Conservation (phyloP, 2,888 invertebrate genomes). For the Sthenelais limicola region DNA sequence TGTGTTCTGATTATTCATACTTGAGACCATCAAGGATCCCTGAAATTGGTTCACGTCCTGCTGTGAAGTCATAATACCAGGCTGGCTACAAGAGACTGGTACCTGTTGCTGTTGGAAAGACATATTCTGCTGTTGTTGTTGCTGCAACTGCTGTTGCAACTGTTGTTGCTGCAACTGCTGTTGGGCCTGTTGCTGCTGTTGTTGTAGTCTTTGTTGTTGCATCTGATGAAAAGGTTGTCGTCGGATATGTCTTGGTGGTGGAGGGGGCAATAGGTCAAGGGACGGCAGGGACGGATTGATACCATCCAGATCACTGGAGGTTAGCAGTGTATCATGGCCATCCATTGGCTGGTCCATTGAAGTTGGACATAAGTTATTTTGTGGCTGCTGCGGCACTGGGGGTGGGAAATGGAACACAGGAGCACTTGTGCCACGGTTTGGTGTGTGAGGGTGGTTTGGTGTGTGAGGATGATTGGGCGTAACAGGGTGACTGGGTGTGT, state of each 20-base stretch:
- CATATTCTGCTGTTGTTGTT: constrained; percentile 1
- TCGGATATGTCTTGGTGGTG: constrained; percentile 36
- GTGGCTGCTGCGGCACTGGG: constrained; percentile 35
- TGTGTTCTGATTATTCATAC: neutral
- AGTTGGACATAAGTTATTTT: constrained; percentile 27
- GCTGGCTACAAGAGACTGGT: constrained; percentile 34
- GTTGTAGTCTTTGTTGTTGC: constrained; percentile 55
- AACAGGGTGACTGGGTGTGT: constrained; percentile 40
- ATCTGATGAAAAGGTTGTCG: constrained; percentile 55
- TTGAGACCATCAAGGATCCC: constrained; percentile 15
- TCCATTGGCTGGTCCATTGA: constrained; percentile 12
- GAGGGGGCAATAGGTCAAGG: constrained; percentile 8
- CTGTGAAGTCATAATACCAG: constrained; percentile 12
- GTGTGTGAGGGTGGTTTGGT: constrained; percentile 50
- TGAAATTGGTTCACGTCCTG: constrained; percentile 24
- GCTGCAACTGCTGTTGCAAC: constrained; percentile 34
- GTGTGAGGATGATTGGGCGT: constrained; percentile 44
- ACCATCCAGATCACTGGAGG: constrained; percentile 40
- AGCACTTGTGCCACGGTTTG: constrained; percentile 46
- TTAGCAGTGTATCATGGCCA: constrained; percentile 5
- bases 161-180: constrained; percentile 39
- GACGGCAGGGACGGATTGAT: constrained; percentile 24
- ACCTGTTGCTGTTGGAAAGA: constrained; percentile 14
- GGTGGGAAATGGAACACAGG: constrained; percentile 39
- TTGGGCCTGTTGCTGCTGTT: constrained; percentile 54